Base-by-base conservation (phyloP, 1,140 invertebrate species). In the Procambarus virginalis region DNA sequence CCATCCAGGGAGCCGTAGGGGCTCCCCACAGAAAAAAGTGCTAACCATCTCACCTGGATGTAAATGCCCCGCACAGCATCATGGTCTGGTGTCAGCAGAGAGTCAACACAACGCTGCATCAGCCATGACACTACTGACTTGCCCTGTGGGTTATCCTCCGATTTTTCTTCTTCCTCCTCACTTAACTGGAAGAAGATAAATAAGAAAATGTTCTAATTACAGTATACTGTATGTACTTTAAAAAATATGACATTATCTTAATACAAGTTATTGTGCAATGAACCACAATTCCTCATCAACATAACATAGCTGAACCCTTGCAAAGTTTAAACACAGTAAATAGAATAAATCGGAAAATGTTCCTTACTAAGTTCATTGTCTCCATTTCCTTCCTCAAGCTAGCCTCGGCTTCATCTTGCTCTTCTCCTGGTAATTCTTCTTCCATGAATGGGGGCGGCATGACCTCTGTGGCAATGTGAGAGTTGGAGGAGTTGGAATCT, bases 91-190 rank as follows among this genome's bases (percentile, higher is more conserved):
- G 85, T 58, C 14, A 91, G 79, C 10, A 91, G 70, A 20, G 84
- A 91, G 70, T 91, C 90, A 49, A 91, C 70, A 58, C 84, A 87
- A 10, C 90, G 90, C 20, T 82, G 84, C 10, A 91, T 76, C 8
- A 91, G 51, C 90, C 90, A 91, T 58, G 90, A 91, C 49, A 91
- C 90, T 80, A 91, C 86, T 45, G 84, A 82, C 75, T 70, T 86
- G 12, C 14, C 78, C 17, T 84, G 49, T 3, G 10, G 34, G 48
- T 77, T 70, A 46, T 68, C 79, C 60, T 77, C 78, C 10, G 34
- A 12, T 78, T 60, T 64, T 9, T 89, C 87, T 46, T 81, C 78
- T 45, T 88, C 86, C 14, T 75, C 86, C 34, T 89, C 86, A 64
- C 86, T 89, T 55, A 77, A 49, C 86, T 89, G 70, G n/a, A 48